These are phyloP conservation scores for Stegodyphus dumicola DNA, from an alignment of 1,140 invertebrate species.

Conservation along the genomic window DNA sequence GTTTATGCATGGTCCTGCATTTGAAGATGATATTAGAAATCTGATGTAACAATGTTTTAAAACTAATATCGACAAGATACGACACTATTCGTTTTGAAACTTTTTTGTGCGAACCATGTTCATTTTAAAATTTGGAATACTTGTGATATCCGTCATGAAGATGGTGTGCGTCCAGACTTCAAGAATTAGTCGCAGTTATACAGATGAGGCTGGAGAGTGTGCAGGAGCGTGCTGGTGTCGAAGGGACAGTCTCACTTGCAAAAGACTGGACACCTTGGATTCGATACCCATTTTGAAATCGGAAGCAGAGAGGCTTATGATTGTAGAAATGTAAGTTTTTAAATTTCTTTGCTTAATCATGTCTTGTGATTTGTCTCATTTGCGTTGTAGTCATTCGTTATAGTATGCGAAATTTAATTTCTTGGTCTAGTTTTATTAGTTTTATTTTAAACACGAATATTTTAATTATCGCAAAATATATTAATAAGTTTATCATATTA, in stretches of 20 bases:
- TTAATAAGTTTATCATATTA: too few species aligned
- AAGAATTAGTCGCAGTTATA: neutral
- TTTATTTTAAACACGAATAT: too few species aligned
- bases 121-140: neutral
- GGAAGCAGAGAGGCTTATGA: neutral
- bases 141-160: neutral
- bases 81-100: too few species aligned
- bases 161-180: neutral
- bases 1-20: too few species aligned
- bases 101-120: too few species aligned
- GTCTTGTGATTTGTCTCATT: neutral
- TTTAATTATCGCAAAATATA: too few species aligned
- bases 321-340: conserved; percentile 16
- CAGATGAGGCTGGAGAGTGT: conserved; percentile 16
- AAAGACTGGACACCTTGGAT: neutral
- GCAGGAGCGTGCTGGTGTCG: conserved; percentile 7
- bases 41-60: too few species aligned
- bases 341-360: neutral
- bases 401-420: too few species aligned
- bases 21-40: too few species aligned
- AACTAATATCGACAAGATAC: too few species aligned
- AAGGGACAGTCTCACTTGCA: neutral
- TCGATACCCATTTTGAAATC: conserved; percentile 1
- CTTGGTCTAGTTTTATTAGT: too few species aligned
- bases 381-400: neutral